Evolutionary conservation across 2,888 invertebrate species (phyloP), one percentile per base, ranked within the genome.

Genomic region (Corythucha ciliata): DNA sequence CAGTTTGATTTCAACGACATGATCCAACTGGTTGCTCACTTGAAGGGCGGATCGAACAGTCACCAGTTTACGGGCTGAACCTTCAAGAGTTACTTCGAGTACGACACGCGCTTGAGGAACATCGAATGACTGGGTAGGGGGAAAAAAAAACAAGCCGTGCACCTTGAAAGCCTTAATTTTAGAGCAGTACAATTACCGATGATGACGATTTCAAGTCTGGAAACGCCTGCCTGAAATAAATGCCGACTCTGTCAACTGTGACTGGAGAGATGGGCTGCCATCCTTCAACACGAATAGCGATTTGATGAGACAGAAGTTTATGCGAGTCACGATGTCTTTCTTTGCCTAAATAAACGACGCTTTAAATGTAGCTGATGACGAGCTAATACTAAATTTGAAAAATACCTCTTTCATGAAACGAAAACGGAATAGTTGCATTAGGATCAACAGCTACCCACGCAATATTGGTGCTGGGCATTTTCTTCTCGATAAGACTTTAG

Each of bases 181-280:
- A 41, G 12, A 41, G 7, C 16, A n/a, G 10, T n/a, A 44, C 8
- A 44, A n/a, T 12, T n/a, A 44, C 14, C n/a, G 12, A 44, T 29
- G 29, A 27, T 8, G 45, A 45, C 4, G 45, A 26, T 46, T 52
- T 52, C 12, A 46, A 67, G 55, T 71, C 69, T 7, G 72, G 68
- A 26, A 65, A 68, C 0, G 80, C 78, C 57, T 79, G 77, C n/a
- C 89, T 71, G 67, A 96, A 97, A 72, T 85, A 97, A 36, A 87
- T 79, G 2, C 97, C 97, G 20, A 96, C 94, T 68, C 88, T 83
- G 70, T 98, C 97, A 1, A 98, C 88, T 7, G 92, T 88, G 14
- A 98, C 85, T 1, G 96, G 91, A 59, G 83, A 80, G 45, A 90
- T 79, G 27, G 78, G 73, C 58, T 81, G 77, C 92, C 94, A 97